Conservation (phyloP, 2,113 vertebrate species). For the Apus apus region DNA sequence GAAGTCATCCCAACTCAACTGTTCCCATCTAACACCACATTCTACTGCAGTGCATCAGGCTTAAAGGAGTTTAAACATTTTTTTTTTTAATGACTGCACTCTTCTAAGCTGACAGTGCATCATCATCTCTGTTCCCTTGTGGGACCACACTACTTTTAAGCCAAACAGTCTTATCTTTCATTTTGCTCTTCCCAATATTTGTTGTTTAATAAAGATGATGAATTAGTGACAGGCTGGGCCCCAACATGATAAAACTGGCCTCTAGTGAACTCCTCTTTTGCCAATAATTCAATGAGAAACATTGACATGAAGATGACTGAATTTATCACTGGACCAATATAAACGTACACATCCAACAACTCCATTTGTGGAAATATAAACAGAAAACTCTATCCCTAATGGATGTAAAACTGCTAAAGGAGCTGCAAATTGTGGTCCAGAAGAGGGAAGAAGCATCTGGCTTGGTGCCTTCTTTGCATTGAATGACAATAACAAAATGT, state of each 20-base stretch:
- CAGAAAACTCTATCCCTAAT: not conserved
- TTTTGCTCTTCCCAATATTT: constrained; percentile 4
- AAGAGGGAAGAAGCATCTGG: not conserved
- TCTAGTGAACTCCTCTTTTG: not conserved
- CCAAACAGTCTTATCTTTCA: constrained; percentile 14
- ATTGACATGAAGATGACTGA: not conserved
- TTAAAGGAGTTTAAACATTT: not conserved
- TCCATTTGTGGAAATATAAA: not conserved
- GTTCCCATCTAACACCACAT: constrained; percentile 4
- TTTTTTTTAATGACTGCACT: not conserved
- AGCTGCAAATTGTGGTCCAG: not conserved
- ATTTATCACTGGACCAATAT: not conserved
- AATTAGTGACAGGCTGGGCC: constrained; percentile 27
- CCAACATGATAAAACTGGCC: not conserved
- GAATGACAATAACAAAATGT: not conserved
- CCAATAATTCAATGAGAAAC: not conserved
- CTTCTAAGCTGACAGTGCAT: constrained; percentile 32
- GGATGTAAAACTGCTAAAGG: not conserved
- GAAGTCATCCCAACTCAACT: not conserved
- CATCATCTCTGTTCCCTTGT: not conserved
- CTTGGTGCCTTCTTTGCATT: not conserved
- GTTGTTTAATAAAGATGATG: constrained; percentile 41
- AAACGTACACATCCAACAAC: not conserved
- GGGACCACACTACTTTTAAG: not conserved
- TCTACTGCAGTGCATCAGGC: not conserved